These are phyloP conservation scores for Bilobella aurantiaca DNA, from an alignment of 1,140 invertebrate species.

Conservation along the genomic window DNA sequence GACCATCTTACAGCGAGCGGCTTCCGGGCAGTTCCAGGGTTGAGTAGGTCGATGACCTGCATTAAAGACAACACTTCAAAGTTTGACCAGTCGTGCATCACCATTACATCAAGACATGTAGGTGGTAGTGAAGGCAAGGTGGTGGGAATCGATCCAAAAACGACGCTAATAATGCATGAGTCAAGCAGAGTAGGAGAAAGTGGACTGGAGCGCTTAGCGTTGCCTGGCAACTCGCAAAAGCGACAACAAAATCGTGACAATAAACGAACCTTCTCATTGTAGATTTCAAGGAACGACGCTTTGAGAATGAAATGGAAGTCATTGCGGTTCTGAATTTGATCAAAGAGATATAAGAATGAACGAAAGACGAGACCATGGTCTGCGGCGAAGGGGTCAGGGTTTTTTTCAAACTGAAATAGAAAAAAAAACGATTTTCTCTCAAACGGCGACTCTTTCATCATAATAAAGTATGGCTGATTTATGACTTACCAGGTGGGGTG, in stretches of 20 bases:
- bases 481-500: constrained; percentile 62
- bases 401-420: constrained; percentile 53
- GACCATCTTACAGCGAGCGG: constrained; percentile 82
- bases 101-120: too few species aligned
- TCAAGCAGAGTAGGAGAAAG: background rate
- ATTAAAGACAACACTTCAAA: background rate
- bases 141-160: background rate
- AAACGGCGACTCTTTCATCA: background rate
- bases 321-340: constrained; percentile 60
- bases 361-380: constrained; percentile 76
- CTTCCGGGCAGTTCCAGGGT: constrained; percentile 68
- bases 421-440: constrained; percentile 35
- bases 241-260: too few species aligned
- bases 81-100: background rate
- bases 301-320: constrained; percentile 75
- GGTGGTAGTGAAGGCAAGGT: too few species aligned
- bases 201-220: too few species aligned
- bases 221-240: too few species aligned
- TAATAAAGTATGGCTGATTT: background rate
- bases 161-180: background rate
- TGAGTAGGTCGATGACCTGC: constrained; percentile 86
- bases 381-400: constrained; percentile 51
- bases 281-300: constrained; percentile 88
- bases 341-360: constrained; percentile 81
- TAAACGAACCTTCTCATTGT: constrained; percentile 96